Evolutionary conservation across 2,113 vertebrate genomes (phyloP), one percentile per base, ranked within the genome.

Genomic region (Mesoclemmys tuberculata): DNA sequence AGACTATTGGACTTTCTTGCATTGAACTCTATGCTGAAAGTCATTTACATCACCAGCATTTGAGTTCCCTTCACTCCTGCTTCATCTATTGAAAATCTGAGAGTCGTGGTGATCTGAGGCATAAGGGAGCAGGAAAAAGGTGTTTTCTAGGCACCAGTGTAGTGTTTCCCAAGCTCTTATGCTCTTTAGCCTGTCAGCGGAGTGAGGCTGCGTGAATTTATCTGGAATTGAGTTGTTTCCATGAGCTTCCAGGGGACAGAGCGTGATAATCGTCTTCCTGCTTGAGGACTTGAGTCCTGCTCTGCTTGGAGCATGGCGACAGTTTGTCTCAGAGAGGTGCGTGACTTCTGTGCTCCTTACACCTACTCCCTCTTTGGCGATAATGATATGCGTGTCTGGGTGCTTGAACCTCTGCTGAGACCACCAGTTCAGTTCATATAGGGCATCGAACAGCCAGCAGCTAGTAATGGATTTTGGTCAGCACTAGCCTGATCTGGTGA

Each of bases 11-110:
- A 74, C 0, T 49, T 38, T 10, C 22, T 77, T 52, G 2, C 0
- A 0, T 1, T 82, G 85, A 88, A 35, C 46, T 90, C 5, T 80
- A 0, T 0, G 38, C 4, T 41, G 80, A 64, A 44, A 26, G 27
- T 13, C 49, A 13, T n/a, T 88, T 90, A 80, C 41, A 51, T 80
- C 22, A 29, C 31, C 71, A 48, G 38, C 19, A 35, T 83, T 91
- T 84, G 51, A 87, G 24, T 5, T 91, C 29, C 49, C 19, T 8
- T 80, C 9, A 6, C 7, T 94, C n/a, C 27, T n/a, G 75, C 0
- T 0, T 9, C 35, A 13, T 27, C 56, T 87, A 35, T n/a, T 86
- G 46, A 82, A 80, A 24, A 35, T 85, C 35, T 90, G 24, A 64
- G 87, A 87, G 46, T 14, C 71, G 13, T 75, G 31, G 71, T 90